Conservation (phyloP, 2,888 invertebrate genomes). For the Elegia similella region DNA sequence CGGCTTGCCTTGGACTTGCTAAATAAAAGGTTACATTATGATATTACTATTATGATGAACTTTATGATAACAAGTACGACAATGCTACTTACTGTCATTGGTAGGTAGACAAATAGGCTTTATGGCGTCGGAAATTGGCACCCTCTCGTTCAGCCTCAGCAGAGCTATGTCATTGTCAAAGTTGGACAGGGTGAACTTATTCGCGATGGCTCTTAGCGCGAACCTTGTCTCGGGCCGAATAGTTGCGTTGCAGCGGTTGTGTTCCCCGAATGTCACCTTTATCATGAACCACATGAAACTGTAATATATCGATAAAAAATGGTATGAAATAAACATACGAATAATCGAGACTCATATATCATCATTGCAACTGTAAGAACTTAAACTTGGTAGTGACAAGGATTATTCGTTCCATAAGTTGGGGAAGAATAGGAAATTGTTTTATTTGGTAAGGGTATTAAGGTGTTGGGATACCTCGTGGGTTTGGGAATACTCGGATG, state of each 20-base stretch:
- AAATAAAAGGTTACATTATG: too few species aligned
- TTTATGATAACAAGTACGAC: neutral
- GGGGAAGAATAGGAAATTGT: too few species aligned
- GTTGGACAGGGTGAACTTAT: constrained; percentile 91
- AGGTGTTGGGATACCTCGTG: too few species aligned
- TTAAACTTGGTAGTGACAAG: too few species aligned
- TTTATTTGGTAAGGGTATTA: too few species aligned
- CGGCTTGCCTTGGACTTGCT: too few species aligned
- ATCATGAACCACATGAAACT: constrained; percentile 97
- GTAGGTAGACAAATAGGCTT: constrained; percentile 91
- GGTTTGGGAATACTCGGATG: too few species aligned
- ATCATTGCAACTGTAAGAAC: too few species aligned
- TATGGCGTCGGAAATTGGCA: constrained; percentile 89
- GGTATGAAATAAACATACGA: too few species aligned
- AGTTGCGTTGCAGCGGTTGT: constrained; percentile 90
- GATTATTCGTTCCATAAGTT: too few species aligned
- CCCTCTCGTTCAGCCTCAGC: constrained; percentile 89
- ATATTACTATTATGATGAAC: neutral
- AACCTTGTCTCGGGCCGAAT: constrained; percentile 88
- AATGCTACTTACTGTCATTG: constrained; percentile 69
- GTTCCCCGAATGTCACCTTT: constrained; percentile 93
- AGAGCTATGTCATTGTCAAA: constrained; percentile 95
- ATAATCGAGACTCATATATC: too few species aligned
- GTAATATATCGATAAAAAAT: constrained; percentile 36
- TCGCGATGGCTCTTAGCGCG: constrained; percentile 88